These are phyloP conservation scores for Matsumyia berberina DNA, from an alignment of 2,888 invertebrate genomes.

Conservation along the genomic window DNA sequence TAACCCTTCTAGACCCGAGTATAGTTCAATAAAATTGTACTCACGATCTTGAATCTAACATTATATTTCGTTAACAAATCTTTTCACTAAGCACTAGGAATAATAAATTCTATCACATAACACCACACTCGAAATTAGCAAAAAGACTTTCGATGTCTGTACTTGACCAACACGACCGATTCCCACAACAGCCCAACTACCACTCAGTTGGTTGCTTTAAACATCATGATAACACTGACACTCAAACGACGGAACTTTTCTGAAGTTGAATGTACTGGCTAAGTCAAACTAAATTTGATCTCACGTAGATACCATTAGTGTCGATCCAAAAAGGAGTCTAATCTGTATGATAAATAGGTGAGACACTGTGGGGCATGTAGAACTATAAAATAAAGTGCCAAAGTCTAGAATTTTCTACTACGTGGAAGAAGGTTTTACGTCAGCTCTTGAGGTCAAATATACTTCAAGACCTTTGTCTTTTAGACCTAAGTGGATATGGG, in stretches of 20 bases:
- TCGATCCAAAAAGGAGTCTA: slow-evolving; percentile 31
- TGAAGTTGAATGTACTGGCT: slow-evolving; percentile 35
- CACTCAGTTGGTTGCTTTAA: slow-evolving; percentile 49
- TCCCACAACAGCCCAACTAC: slow-evolving; percentile 44
- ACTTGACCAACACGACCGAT: slow-evolving; percentile 59
- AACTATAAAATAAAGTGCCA: too few relatives aligned
- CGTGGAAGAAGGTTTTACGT: too few relatives aligned
- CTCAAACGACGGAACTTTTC: slow-evolving; percentile 13
- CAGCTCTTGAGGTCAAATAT: too few relatives aligned
- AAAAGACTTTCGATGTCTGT: slow-evolving; percentile 29
- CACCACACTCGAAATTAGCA: slow-evolving; percentile 3
- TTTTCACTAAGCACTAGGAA: too few relatives aligned
- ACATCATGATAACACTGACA: slow-evolving; percentile 34
- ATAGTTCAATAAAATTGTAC: too few relatives aligned
- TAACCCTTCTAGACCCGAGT: too few relatives aligned
- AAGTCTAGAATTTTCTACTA: too few relatives aligned
- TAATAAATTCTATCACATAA: neutral
- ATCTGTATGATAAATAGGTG: slow-evolving; percentile 1
- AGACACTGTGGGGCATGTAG: neutral
- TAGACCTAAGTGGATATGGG: too few relatives aligned
- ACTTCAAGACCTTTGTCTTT: too few relatives aligned
- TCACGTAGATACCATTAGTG: slow-evolving; percentile 3
- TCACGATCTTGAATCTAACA: too few relatives aligned
- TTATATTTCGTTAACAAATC: too few relatives aligned
- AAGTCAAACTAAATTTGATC: neutral